Evolutionary conservation across 2,888 invertebrate genomes (phyloP), one percentile per base, ranked within the genome.

Genomic region (Magallana nippona): DNA sequence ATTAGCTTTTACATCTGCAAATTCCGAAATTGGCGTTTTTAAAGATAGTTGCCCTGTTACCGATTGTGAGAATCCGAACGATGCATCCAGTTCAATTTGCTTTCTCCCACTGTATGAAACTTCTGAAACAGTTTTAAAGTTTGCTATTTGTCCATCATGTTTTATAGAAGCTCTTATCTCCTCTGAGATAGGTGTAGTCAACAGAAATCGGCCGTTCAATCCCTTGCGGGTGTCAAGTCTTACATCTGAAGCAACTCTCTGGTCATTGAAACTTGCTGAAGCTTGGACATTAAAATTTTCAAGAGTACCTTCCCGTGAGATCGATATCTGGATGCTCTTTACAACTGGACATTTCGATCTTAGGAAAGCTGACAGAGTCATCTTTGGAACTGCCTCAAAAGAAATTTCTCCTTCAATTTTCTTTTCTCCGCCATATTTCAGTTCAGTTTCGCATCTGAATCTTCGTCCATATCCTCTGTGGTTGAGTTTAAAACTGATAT

Each of bases 171-270:
- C 60, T 10, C 63, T 32, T n/a, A 89, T 81, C 77, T 89, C 87
- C 60, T 87, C 81, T 10, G 86, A 79, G n/a, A 87, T 58, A 82
- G 89, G 87, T 32, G 88, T 87, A 78, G 81, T 86, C 44, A 90
- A 8, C 1, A 56, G 84, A 1, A 86, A n/a, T 55, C 85, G 84
- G 27, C 86, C 85, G 3, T 84, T 63, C 0, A 87, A 55, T 19
- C 71, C 79, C 10, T 57, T 79, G 27, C 19, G 32, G 11, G 27
- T 17, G 17, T 85, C 77, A 2, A 83, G 63, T 17, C 63, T 57
- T n/a, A 85, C 11, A 58, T 82, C 57, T 27, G 56, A 79, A 19
- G 22, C 55, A 17, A 79, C 22, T 58, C 71, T 77, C 22, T 85
- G 55, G 8, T 78, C 79, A 57, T 82, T 83, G 13, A 78, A 58